Base-by-base conservation (phyloP, 2,888 invertebrate species). In the Lutraria lutraria region DNA sequence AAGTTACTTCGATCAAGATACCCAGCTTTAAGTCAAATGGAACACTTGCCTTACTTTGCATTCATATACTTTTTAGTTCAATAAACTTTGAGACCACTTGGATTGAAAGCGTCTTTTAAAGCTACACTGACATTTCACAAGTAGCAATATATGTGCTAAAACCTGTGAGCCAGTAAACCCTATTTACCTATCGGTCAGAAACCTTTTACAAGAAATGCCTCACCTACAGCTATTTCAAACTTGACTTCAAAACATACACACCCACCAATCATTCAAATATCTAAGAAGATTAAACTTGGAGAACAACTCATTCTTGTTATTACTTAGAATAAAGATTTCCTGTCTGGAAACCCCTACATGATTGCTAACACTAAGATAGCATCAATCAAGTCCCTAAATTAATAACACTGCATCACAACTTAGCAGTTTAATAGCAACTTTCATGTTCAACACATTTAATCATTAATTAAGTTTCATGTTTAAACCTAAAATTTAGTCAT, bases 401-500 rank as follows among this genome's bases (percentile, higher is more conserved):
- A 8, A 3, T 63, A 63, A 63, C n/a, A n/a, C 15, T 12, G 8
- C n/a, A 63, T 63, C 63, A 63, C 63, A 63, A 25, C 63, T 3
- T 12, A 63, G 63, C n/a, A 63, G 8, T 21, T 63, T n/a, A 16
- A n/a, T 63, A 21, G n/a, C 21, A 21, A 4, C 12, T 19, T n/a
- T 12, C 63, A 63, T n/a, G 25, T 63, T 19, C 10, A 63, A 16
- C 63, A 21, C n/a, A 63, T 16, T 63, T 19, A 63, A 63, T 63
- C 63, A 63, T n/a, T 63, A 63, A 63, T 63, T 63, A 63, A 63
- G n/a, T 63, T 63, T n/a, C 15, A 63, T 63, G n/a, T 25, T 21
- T 21, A 63, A 63, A 43, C 43, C 2, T 43, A n/a, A 12, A 63
- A 63, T 63, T 10, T n/a, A 10, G 63, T 25, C 10, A 21, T 21